Conservation (phyloP, 2,113 vertebrate species). For the Prietella phreatophila region DNA sequence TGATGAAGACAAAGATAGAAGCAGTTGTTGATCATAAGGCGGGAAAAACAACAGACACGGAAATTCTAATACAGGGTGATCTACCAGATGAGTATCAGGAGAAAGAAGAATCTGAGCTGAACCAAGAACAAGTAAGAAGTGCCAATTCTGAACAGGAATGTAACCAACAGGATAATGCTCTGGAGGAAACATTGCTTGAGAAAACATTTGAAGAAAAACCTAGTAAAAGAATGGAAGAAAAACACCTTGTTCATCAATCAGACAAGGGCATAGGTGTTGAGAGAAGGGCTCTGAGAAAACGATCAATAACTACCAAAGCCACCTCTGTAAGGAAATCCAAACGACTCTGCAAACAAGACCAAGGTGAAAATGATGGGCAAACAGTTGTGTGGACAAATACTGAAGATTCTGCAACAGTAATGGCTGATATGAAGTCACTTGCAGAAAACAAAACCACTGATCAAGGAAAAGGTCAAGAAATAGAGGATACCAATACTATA, state of each 20-base stretch:
- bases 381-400: neutral
- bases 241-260: neutral
- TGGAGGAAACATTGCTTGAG: neutral
- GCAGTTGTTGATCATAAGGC: neutral
- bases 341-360: constrained; percentile 36
- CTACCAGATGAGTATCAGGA: neutral
- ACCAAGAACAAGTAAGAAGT: neutral
- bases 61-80: neutral
- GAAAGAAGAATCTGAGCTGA: neutral
- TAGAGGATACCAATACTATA: neutral
- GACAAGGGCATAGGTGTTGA: constrained; percentile 25
- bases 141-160: neutral
- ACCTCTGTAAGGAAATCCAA: constrained; percentile 35
- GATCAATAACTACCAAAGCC: constrained; percentile 20
- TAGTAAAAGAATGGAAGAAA: neutral
- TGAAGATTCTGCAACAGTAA: neutral
- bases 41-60: neutral
- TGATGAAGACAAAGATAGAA: neutral
- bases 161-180: neutral
- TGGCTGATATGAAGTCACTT: constrained; percentile 2
- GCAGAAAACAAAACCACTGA: neutral
- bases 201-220: neutral
- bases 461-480: constrained; percentile 10
- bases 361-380: constrained; percentile 15
- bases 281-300: constrained; percentile 42